Evolutionary conservation across 2,113 vertebrate genomes (phyloP).

Genomic region (Elgaria multicarinata): DNA sequence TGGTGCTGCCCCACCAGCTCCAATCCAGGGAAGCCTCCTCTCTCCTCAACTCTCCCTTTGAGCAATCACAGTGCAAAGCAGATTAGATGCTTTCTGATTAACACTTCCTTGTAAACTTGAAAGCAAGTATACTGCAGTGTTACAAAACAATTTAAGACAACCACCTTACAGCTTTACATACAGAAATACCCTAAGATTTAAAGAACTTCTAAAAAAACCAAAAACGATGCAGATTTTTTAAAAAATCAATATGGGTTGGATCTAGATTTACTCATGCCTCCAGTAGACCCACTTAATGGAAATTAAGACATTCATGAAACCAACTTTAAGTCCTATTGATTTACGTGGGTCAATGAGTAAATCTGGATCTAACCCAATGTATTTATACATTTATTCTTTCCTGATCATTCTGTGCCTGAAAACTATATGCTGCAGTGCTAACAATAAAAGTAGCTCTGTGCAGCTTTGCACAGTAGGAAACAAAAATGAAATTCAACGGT

Average conservation of each 20-base stretch:
- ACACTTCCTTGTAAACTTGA: not conserved
- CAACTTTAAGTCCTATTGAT: not conserved
- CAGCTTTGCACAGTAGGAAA: not conserved
- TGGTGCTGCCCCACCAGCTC: not conserved
- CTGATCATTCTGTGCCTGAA: not conserved
- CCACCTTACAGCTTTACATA: not conserved
- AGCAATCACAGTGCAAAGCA: not conserved
- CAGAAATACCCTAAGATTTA: not conserved
- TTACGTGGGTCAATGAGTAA: not conserved
- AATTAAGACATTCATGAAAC: no score
- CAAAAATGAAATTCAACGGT: slow-evolving; percentile 1
- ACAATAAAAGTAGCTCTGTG: not conserved
- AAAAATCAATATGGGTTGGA: not conserved
- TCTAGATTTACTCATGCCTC: not conserved
- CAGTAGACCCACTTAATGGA: not conserved
- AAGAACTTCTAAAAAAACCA: not conserved
- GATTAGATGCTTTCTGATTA: not conserved
- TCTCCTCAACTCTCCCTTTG: not conserved
- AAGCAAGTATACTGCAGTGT: not conserved
- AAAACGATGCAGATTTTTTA: not conserved
- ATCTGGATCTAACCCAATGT: not conserved
- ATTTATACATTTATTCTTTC: not conserved
- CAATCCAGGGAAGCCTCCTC: not conserved
- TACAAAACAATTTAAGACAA: not conserved
- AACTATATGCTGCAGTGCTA: not conserved